phyloP scores from a whole-genome alignment of 1,140 invertebrate species.

The Euwallacea similis region DNA sequence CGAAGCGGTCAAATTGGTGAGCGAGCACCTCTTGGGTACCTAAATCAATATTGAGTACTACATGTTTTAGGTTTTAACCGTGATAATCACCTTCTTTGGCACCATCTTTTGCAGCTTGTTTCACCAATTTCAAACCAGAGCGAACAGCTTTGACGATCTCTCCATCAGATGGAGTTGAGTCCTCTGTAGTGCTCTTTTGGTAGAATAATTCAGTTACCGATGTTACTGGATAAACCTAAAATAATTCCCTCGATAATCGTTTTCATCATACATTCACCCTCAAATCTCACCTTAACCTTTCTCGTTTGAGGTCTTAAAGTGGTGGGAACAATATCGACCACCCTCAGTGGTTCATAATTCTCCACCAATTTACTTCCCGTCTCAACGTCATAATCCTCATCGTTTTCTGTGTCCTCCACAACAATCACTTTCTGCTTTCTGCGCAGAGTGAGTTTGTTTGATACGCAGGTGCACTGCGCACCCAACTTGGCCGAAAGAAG shows the following conservation, averaged over 20 bases:
- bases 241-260: too few relatives aligned
- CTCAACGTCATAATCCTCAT: conserved; percentile 43
- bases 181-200: conserved; percentile 24
- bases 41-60: background rate
- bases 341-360: conserved; percentile 42
- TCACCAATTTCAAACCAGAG: conserved; percentile 43
- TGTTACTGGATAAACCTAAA: background rate
- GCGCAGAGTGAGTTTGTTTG: conserved; percentile 61
- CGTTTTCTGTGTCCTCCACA: conserved; percentile 40
- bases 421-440: conserved; percentile 50
- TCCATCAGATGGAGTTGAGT: conserved; percentile 30
- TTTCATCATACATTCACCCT: too few relatives aligned
- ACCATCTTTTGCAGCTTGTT: conserved; percentile 43
- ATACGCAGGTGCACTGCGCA: conserved; percentile 72
- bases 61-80: background rate
- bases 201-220: conserved; percentile 20
- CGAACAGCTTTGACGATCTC: conserved; percentile 42
- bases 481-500: conserved; percentile 69
- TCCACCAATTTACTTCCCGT: conserved; percentile 41
- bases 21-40: conserved; percentile 34
- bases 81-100: conserved; percentile 40
- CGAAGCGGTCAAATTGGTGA: conserved; percentile 58
- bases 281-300: background rate
- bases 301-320: conserved; percentile 17
- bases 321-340: conserved; percentile 40